Percentiles rank a stretch among this genome's conserved stretches.
Conservation (phyloP, 2,888 invertebrate species). For the Mystacides longicornis region DNA sequence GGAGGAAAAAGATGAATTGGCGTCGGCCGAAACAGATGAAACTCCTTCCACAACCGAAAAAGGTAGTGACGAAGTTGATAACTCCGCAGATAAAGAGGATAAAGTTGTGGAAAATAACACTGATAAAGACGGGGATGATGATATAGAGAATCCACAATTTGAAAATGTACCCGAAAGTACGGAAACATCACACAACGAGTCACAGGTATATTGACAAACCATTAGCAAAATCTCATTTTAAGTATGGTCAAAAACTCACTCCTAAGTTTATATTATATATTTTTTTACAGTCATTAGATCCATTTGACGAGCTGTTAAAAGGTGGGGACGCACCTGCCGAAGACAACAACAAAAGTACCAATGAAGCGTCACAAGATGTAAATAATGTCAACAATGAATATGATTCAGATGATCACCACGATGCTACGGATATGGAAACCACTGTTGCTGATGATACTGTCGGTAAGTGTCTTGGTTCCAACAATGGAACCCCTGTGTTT, state of each 20-base stretch:
- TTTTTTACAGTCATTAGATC: slow-evolving; percentile 39
- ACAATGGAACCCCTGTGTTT: not conserved
- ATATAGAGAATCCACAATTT: slow-evolving; percentile 39
- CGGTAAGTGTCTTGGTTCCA: not conserved
- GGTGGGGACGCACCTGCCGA: slow-evolving; percentile 7
- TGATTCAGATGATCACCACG: not conserved
- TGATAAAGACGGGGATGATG: not conserved
- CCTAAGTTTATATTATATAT: no score
- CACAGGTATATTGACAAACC: slow-evolving; percentile 12
- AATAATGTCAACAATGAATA: not conserved
- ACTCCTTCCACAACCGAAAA: not conserved
- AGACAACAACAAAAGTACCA: slow-evolving; percentile 6
- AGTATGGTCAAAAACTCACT: no score
- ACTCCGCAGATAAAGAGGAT: not conserved
- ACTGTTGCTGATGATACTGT: not conserved
- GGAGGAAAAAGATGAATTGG: not conserved
- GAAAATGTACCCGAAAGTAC: slow-evolving; percentile 49
- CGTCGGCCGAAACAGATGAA: not conserved
- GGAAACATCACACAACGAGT: slow-evolving; percentile 30
- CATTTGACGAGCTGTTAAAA: slow-evolving; percentile 44
- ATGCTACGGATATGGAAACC: not conserved
- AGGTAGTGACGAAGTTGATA: not conserved
- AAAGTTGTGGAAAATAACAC: not conserved
- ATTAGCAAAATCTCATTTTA: no score
- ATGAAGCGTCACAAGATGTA: not conserved